These are phyloP conservation scores for Eulemur rufifrons DNA, from an alignment of 2,113 vertebrate species.

Conservation along the genomic window DNA sequence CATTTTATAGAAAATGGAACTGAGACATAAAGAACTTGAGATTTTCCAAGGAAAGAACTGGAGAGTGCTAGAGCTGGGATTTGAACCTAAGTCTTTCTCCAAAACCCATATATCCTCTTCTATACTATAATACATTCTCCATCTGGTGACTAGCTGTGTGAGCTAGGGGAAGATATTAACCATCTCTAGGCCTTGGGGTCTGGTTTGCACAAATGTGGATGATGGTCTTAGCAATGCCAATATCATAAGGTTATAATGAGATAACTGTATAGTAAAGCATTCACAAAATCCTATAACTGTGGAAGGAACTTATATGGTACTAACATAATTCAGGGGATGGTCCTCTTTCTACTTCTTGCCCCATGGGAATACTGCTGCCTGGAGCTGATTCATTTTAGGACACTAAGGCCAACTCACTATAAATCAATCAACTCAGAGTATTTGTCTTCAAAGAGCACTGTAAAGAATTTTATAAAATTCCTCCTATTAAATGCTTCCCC, in stretches of 20 bases:
- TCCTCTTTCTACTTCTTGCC: background rate
- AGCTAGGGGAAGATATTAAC: background rate
- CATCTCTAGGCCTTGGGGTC: background rate
- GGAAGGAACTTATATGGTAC: background rate
- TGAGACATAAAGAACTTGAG: background rate
- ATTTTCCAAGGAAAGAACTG: background rate
- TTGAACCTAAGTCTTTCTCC: background rate
- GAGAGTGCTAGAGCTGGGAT: background rate
- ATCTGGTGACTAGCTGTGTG: background rate
- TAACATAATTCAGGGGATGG: background rate
- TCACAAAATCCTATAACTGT: background rate
- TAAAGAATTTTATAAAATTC: conserved; percentile 35
- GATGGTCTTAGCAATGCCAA: background rate
- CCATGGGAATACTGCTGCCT: background rate
- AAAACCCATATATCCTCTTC: background rate
- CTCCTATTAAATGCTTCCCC: background rate
- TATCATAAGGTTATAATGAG: background rate
- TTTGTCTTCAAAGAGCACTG: background rate
- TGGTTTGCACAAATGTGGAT: background rate
- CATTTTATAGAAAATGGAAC: conserved; percentile 4
- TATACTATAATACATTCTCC: background rate
- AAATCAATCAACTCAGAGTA: conserved; percentile 17
- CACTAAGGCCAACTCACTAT: background rate
- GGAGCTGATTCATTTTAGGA: background rate
- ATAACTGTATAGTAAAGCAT: background rate